Evolutionary conservation across 92 coral and sea anemone species (phyloP).

Genomic region (Parazoanthus swiftii): DNA sequence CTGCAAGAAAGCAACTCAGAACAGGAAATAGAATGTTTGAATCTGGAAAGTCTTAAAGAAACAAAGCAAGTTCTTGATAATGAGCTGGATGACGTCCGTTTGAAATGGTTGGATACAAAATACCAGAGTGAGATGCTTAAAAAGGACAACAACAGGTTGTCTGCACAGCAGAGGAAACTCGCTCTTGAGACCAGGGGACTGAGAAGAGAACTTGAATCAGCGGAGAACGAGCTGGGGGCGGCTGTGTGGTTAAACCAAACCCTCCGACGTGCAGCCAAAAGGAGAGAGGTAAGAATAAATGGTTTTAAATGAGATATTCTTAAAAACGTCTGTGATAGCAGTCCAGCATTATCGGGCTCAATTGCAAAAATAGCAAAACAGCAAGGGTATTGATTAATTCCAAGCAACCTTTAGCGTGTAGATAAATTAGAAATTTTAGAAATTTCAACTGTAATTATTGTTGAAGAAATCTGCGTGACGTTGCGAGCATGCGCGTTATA

Average conservation of each 20-base stretch:
- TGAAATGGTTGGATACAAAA: not conserved
- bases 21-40: too few relatives aligned
- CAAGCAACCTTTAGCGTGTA: too few relatives aligned
- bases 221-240: not conserved
- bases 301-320: too few relatives aligned
- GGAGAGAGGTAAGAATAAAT: not conserved
- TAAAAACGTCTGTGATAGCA: too few relatives aligned
- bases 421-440: too few relatives aligned
- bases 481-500: too few relatives aligned
- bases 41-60: not conserved
- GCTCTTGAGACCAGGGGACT: not conserved
- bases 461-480: too few relatives aligned
- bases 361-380: too few relatives aligned
- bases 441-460: too few relatives aligned
- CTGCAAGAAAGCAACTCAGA: too few relatives aligned
- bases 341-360: too few relatives aligned
- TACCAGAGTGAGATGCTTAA: not conserved
- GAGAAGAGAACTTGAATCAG: not conserved
- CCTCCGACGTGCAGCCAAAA: not conserved
- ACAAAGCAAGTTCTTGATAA: not conserved
- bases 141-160: not conserved
- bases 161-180: not conserved
- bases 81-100: not conserved
- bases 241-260: not conserved
- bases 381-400: too few relatives aligned